Evolutionary conservation across 2,888 invertebrate genomes (phyloP).

Genomic region (Leptinotarsa peninsularis): DNA sequence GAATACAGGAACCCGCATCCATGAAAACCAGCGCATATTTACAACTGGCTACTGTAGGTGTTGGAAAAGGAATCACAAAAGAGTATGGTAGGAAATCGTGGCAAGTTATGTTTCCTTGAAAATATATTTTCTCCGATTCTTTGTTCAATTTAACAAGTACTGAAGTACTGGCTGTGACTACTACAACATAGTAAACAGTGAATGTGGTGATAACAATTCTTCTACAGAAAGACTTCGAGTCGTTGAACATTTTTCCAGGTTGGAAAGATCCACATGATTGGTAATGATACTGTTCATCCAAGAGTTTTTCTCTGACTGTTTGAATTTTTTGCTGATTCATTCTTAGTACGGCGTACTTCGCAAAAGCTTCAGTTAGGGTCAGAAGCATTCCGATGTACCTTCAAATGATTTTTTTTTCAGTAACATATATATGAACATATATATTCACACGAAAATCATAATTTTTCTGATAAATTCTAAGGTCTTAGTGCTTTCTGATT

Average conservation of each 20-base stretch:
- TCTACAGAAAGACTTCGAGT: not conserved
- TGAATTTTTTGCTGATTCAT: constrained; percentile 1
- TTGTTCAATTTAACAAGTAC: not conserved
- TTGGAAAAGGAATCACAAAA: constrained; percentile 8
- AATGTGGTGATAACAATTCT: not conserved
- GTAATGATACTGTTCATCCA: constrained; percentile 1
- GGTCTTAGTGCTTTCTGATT: too few species aligned
- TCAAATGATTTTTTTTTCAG: not conserved
- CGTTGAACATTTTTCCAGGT: constrained; percentile 9
- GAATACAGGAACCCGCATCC: not conserved
- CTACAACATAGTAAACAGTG: not conserved
- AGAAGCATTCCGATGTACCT: constrained; percentile 9
- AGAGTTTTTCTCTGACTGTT: not conserved
- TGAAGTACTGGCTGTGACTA: not conserved
- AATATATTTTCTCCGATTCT: not conserved
- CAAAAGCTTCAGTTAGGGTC: not conserved
- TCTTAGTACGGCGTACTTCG: not conserved
- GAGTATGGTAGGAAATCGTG: not conserved
- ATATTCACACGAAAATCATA: not conserved
- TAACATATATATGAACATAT: not conserved
- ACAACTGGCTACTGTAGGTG: not conserved
- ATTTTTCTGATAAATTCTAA: too few species aligned
- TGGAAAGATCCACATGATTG: not conserved
- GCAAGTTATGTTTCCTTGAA: not conserved
- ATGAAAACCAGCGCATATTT: not conserved